A percentile compares a stretch with the other conserved stretches of the same genome.
Conservation (phyloP, 2,797 vertebrate genomes). For the Chelon labrosus region DNA sequence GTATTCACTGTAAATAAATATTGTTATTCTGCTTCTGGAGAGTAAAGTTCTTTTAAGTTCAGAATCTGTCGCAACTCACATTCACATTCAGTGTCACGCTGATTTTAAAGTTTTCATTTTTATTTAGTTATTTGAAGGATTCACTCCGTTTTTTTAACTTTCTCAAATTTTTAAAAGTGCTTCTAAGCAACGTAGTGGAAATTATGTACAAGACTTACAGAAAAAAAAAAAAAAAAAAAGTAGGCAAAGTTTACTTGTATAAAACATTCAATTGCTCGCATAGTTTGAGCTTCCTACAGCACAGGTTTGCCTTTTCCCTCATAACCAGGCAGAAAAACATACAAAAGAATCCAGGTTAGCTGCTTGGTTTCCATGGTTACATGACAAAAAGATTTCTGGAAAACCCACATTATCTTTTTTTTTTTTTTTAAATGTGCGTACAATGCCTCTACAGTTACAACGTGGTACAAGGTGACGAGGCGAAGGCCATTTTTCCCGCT, state of each 20-base stretch:
- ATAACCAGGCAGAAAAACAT: constrained; percentile 5
- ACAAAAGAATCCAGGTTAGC: background rate
- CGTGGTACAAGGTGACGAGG: background rate
- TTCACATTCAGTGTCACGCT: background rate
- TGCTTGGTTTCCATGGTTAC: background rate
- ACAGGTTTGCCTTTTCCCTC: constrained; percentile 26
- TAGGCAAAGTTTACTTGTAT: background rate
- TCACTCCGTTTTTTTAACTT: constrained; percentile 4
- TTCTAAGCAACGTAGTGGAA: constrained; percentile 4
- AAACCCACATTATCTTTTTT: constrained; percentile 17
- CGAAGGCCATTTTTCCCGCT: background rate
- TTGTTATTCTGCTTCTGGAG: background rate
- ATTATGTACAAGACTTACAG: constrained; percentile 22
- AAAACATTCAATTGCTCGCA: constrained; percentile 1
- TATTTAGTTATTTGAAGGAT: constrained; percentile 36
- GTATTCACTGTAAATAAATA: constrained; percentile 12
- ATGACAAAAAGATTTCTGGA: background rate
- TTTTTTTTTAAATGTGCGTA: background rate
- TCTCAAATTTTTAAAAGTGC: background rate
- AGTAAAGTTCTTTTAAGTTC: constrained; percentile 24
- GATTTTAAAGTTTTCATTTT: constrained; percentile 41
- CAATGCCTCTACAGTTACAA: background rate
- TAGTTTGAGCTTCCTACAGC: constrained; percentile 13
- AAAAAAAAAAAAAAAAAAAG: background rate
- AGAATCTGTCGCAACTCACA: background rate